Conservation (phyloP, 2,113 vertebrate species). For the Microcebus murinus region DNA sequence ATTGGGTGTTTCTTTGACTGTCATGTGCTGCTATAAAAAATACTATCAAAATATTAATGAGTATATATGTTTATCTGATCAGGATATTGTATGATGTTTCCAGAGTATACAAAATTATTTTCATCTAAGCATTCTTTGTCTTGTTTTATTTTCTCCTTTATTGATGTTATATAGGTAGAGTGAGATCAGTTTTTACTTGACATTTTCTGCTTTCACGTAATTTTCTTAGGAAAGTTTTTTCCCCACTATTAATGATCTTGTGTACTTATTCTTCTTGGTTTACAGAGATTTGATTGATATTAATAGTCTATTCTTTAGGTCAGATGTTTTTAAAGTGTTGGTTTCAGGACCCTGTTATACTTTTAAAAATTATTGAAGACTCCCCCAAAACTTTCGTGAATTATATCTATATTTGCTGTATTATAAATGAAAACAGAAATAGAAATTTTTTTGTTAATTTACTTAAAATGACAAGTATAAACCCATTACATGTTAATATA, state of each 20-base stretch:
- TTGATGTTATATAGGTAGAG: background rate
- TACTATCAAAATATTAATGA: constrained; percentile 17
- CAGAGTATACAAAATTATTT: background rate
- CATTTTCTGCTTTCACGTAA: constrained; percentile 27
- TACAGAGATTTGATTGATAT: background rate
- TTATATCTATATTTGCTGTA: background rate
- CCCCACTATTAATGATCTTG: background rate
- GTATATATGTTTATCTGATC: constrained; percentile 5
- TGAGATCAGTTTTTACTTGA: constrained; percentile 41
- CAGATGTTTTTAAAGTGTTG: constrained; percentile 16
- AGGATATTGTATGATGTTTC: constrained; percentile 4
- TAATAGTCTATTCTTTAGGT: constrained; percentile 1
- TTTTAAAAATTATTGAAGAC: background rate
- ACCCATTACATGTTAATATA: background rate
- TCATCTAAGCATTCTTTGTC: background rate
- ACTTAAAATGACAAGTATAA: background rate
- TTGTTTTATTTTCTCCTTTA: constrained; percentile 21
- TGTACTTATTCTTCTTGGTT: background rate
- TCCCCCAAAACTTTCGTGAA: background rate
- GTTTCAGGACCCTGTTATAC: background rate
- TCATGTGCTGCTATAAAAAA: constrained; percentile 4
- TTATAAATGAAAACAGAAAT: background rate
- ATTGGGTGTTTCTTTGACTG: background rate
- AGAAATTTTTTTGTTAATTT: background rate
- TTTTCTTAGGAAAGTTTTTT: background rate